A percentile compares a stretch with the other conserved stretches of the same genome.
Conservation (phyloP, 2,113 vertebrate genomes). For the Mixornis gularis region DNA sequence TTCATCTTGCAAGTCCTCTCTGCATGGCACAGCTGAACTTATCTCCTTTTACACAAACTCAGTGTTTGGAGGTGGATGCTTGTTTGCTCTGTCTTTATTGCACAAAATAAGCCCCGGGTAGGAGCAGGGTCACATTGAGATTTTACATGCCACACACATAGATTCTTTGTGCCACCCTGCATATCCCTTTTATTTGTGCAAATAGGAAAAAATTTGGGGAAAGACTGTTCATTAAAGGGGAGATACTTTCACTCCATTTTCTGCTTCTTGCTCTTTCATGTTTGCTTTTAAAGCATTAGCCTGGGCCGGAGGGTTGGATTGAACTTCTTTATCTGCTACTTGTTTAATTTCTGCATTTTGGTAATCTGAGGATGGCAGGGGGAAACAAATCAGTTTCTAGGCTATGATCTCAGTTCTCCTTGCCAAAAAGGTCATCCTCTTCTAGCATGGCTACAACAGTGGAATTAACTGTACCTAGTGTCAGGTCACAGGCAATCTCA, state of each 20-base stretch:
- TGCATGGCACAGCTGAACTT: background rate
- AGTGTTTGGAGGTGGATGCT: background rate
- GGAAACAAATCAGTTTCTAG: background rate
- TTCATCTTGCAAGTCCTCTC: background rate
- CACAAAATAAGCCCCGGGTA: background rate
- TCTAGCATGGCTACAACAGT: background rate
- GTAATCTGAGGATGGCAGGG: background rate
- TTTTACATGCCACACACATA: background rate
- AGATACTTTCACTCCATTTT: background rate
- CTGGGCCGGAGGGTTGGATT: background rate
- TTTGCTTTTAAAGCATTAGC: constrained; percentile 26
- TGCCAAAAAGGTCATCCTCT: background rate
- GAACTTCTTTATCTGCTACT: constrained; percentile 4
- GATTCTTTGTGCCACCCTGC: background rate
- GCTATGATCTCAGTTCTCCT: background rate
- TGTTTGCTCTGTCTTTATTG: background rate
- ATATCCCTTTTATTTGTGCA: background rate
- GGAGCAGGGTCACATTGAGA: background rate
- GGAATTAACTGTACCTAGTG: background rate
- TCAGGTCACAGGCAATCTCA: background rate
- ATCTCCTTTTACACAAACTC: background rate
- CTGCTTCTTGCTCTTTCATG: constrained; percentile 30
- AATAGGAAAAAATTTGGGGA: background rate
- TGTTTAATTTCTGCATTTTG: background rate
- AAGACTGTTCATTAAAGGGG: background rate